Conservation (phyloP, 2,888 invertebrate species). For the Celastrina argiolus region DNA sequence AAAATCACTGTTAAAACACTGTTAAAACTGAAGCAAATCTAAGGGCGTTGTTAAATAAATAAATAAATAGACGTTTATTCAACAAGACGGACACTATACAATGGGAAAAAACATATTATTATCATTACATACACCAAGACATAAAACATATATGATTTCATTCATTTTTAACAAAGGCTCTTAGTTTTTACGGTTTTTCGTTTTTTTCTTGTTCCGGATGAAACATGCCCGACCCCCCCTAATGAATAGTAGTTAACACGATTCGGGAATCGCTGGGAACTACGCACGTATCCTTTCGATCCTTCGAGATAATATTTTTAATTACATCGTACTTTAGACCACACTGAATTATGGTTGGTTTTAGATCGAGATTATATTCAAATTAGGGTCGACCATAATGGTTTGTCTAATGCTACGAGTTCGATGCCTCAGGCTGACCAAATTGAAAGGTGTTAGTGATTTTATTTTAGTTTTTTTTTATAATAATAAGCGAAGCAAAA, state of each 20-base stretch:
- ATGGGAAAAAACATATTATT: no score
- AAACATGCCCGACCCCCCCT: conserved; percentile 32
- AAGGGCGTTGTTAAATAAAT: no score
- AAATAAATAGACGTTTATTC: no score
- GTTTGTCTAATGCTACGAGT: conserved; percentile 32
- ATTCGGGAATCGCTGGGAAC: conserved; percentile 53
- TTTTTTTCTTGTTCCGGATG: no score
- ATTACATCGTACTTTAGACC: conserved; percentile 36
- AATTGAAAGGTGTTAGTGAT: neutral
- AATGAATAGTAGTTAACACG: conserved; percentile 53
- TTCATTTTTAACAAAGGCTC: no score
- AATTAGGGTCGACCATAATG: conserved; percentile 27
- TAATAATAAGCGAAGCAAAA: no score
- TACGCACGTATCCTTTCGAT: conserved; percentile 52
- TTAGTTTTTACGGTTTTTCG: no score
- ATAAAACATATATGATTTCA: no score
- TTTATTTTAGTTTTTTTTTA: neutral
- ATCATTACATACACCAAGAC: no score
- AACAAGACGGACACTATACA: no score
- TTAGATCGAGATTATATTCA: conserved; percentile 31
- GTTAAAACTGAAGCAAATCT: no score
- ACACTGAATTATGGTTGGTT: conserved; percentile 41
- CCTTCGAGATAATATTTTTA: conserved; percentile 44
- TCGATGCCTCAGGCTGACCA: neutral
- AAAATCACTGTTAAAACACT: no score